phyloP scores from a whole-genome alignment of 2,113 vertebrate species.

The Leptosomus discolor region DNA sequence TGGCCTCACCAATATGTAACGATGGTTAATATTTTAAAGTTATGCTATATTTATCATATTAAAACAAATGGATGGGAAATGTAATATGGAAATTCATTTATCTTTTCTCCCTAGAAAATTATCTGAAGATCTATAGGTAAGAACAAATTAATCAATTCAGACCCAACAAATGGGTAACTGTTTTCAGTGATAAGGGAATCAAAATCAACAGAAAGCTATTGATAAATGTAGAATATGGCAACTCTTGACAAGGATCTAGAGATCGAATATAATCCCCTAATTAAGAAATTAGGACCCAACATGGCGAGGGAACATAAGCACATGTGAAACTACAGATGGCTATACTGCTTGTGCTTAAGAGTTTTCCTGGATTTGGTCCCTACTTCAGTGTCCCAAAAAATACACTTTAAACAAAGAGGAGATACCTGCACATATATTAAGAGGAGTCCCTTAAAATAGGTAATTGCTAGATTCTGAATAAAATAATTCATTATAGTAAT shows the following conservation, averaged over 20 bases:
- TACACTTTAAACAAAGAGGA: neutral
- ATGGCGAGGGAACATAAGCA: neutral
- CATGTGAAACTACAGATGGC: neutral
- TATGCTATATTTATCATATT: neutral
- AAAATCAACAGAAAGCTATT: neutral
- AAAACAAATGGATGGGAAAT: neutral
- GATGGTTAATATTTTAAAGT: neutral
- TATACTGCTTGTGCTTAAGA: neutral
- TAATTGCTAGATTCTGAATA: neutral
- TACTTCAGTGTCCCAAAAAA: neutral
- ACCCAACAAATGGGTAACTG: neutral
- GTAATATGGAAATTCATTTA: neutral
- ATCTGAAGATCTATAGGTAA: neutral
- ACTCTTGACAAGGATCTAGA: neutral
- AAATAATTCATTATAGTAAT: neutral
- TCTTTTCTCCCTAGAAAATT: neutral
- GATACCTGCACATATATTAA: neutral
- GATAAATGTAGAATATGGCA: neutral
- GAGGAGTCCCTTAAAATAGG: neutral
- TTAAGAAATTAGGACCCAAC: neutral
- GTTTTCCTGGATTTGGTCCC: neutral
- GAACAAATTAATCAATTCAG: neutral
- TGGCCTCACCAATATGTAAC: too few relatives aligned
- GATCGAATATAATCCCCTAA: neutral
- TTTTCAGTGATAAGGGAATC: neutral